Percentiles rank a stretch among this genome's conserved stretches.
These are phyloP conservation scores for Oreochromis spilurus DNA, from an alignment of 2,113 vertebrate species.

Conservation along the genomic window DNA sequence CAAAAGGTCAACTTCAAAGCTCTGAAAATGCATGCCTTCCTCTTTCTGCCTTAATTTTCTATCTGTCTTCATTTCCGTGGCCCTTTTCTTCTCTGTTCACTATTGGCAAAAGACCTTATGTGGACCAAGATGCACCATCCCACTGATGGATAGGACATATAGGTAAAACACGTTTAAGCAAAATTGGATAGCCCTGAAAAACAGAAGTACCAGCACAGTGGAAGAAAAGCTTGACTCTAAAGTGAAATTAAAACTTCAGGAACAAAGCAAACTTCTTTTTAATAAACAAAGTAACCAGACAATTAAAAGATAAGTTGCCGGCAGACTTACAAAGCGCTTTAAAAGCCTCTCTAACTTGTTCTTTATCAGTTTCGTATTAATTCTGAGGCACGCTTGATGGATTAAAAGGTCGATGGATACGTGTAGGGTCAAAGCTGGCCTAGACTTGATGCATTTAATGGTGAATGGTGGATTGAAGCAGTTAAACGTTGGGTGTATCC, in stretches of 20 bases:
- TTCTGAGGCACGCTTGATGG: slow-evolving; percentile 43
- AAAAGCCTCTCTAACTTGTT: slow-evolving; percentile 23
- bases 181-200: background rate
- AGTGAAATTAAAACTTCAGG: slow-evolving; percentile 5
- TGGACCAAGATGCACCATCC: background rate
- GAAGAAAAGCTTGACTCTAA: background rate
- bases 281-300: slow-evolving; percentile 15
- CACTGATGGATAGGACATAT: background rate
- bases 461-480: background rate
- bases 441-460: background rate
- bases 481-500: background rate
- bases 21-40: background rate
- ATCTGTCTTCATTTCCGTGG: background rate
- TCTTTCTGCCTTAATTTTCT: background rate
- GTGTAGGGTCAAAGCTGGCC: slow-evolving; percentile 21
- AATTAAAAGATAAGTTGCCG: slow-evolving; percentile 70
- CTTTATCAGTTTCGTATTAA: slow-evolving; percentile 65
- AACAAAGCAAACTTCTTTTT: background rate
- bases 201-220: background rate
- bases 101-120: background rate
- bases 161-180: background rate
- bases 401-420: slow-evolving; percentile 65
- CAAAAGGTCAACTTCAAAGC: slow-evolving; percentile 23
- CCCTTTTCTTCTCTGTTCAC: background rate
- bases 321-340: slow-evolving; percentile 24